Percentiles rank a stretch among this genome's conserved stretches.
Conservation (phyloP, 2,113 vertebrate species). For the Misgurnus anguillicaudatus region DNA sequence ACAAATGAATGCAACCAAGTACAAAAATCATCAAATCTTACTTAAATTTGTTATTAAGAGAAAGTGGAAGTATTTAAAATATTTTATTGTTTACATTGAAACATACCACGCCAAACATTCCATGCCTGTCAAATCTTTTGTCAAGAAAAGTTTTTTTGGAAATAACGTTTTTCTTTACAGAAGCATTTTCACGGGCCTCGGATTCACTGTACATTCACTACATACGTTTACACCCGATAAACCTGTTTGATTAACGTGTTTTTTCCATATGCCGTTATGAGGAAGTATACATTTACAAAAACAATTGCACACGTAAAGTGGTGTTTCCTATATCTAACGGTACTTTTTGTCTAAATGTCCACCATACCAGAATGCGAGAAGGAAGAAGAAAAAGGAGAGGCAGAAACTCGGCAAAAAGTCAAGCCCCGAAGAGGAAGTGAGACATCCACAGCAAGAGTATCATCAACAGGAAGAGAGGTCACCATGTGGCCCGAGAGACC, state of each 20-base stretch:
- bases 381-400: slow-evolving; percentile 49
- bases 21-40: background rate
- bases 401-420: slow-evolving; percentile 32
- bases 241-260: background rate
- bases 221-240: background rate
- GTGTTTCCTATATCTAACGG: background rate
- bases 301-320: background rate
- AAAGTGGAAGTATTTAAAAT: too few relatives aligned
- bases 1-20: background rate
- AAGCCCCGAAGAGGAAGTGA: slow-evolving; percentile 14
- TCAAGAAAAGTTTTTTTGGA: too few relatives aligned
- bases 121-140: too few relatives aligned
- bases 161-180: too few relatives aligned
- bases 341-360: background rate
- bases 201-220: too few relatives aligned
- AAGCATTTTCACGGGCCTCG: too few relatives aligned
- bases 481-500: slow-evolving; percentile 59
- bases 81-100: too few relatives aligned
- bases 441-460: slow-evolving; percentile 40
- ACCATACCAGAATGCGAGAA: slow-evolving; percentile 42
- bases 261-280: background rate
- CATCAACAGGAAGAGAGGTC: slow-evolving; percentile 66
- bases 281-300: slow-evolving; percentile 10
- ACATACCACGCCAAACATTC: too few relatives aligned
- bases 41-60: background rate